Evolutionary conservation across 2,113 vertebrate species (phyloP).

Genomic region (Ramphastos sulfuratus): DNA sequence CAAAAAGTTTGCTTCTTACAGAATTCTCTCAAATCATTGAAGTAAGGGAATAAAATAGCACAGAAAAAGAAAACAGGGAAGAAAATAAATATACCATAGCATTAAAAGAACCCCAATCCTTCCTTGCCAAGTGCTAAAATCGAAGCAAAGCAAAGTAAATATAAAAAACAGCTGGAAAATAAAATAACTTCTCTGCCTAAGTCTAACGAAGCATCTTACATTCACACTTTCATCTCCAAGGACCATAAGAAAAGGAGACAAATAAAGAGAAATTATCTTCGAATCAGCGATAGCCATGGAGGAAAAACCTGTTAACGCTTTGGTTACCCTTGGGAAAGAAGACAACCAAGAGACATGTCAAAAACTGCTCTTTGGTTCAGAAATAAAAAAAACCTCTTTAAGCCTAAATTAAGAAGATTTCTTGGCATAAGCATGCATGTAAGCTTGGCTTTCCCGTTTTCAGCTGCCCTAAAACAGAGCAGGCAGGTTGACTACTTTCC

Average conservation of each 20-base stretch:
- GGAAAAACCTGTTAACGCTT: neutral
- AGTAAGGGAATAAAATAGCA: neutral
- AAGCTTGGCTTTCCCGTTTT: neutral
- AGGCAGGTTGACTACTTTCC: neutral
- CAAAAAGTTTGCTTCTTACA: neutral
- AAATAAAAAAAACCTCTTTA: neutral
- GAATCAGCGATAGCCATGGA: neutral
- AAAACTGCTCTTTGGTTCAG: neutral
- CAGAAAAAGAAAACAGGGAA: neutral
- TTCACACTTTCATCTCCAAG: neutral
- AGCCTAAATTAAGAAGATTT: neutral
- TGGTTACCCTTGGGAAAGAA: neutral
- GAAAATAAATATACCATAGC: neutral
- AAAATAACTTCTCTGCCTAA: neutral
- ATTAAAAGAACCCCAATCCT: neutral
- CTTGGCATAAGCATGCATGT: neutral
- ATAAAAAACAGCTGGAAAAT: neutral
- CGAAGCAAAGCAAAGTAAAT: neutral
- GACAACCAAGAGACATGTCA: neutral
- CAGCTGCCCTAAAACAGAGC: neutral
- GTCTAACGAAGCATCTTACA: neutral
- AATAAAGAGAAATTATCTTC: neutral
- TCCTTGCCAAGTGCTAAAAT: neutral
- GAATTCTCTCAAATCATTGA: neutral
- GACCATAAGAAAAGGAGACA: neutral